These are phyloP conservation scores for Pseudomugil gertrudae DNA, from an alignment of 2,797 vertebrate species.

Conservation along the genomic window DNA sequence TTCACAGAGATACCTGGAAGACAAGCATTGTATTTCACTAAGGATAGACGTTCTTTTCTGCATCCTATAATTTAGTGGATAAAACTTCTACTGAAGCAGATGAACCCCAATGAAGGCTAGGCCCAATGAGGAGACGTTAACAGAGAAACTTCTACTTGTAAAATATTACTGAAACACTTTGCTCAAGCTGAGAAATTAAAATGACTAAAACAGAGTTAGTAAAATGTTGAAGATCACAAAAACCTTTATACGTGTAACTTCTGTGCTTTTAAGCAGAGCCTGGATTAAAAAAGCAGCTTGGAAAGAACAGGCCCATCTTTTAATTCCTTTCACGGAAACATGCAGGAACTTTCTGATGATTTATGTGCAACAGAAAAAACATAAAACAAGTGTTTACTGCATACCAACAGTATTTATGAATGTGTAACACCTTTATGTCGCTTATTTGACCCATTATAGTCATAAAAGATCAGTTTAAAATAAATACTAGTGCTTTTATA, in stretches of 20 bases:
- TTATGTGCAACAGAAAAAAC: background rate
- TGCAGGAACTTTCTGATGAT: background rate
- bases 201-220: too few relatives aligned
- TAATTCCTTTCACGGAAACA: background rate
- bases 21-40: background rate
- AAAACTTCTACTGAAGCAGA: background rate
- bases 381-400: background rate
- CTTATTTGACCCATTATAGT: background rate
- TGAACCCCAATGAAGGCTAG: too few relatives aligned
- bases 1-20: background rate
- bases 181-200: background rate
- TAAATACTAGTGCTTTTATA: background rate
- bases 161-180: background rate
- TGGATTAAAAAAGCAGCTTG: background rate
- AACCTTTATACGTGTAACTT: background rate
- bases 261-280: background rate
- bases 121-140: too few relatives aligned
- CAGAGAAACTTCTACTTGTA: background rate
- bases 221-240: background rate
- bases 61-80: background rate
- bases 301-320: background rate
- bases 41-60: too few relatives aligned
- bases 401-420: background rate
- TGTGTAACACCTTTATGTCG: background rate
- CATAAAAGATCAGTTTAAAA: background rate